Evolutionary conservation across 2,797 vertebrate genomes (phyloP).

Genomic region (Hafferia zeledoni): DNA sequence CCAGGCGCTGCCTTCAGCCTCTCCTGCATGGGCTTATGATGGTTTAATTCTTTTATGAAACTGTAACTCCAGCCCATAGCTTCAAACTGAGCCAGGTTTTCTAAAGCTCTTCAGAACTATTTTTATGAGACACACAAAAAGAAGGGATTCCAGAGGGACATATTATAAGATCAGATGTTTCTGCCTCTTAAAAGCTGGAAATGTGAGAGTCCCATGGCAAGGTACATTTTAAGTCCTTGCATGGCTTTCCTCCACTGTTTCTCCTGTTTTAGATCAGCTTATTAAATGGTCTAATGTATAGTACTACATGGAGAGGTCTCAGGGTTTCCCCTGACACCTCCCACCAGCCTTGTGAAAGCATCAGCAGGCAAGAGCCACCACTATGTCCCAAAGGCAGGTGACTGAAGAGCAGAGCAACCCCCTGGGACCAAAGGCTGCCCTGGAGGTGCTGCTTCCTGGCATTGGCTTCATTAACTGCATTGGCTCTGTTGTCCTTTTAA

Average conservation of each 20-base stretch:
- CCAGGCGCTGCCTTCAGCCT: neutral
- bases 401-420: neutral
- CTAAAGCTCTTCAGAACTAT: neutral
- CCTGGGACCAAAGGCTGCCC: neutral
- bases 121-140: neutral
- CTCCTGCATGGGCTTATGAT: neutral
- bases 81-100: neutral
- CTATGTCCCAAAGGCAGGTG: neutral
- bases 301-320: neutral
- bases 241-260: neutral
- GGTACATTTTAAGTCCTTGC: neutral
- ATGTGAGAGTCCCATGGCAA: neutral
- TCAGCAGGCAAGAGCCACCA: neutral
- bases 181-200: neutral
- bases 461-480: neutral
- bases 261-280: neutral
- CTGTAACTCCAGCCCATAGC: neutral
- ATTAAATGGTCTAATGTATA: neutral
- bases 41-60: slow-evolving; percentile 2
- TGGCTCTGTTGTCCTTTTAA: neutral
- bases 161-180: neutral
- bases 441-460: neutral
- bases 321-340: neutral
- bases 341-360: neutral
- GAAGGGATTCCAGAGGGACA: neutral